Base-by-base conservation (phyloP, 2,888 invertebrate genomes). In the Acronicta psi region DNA sequence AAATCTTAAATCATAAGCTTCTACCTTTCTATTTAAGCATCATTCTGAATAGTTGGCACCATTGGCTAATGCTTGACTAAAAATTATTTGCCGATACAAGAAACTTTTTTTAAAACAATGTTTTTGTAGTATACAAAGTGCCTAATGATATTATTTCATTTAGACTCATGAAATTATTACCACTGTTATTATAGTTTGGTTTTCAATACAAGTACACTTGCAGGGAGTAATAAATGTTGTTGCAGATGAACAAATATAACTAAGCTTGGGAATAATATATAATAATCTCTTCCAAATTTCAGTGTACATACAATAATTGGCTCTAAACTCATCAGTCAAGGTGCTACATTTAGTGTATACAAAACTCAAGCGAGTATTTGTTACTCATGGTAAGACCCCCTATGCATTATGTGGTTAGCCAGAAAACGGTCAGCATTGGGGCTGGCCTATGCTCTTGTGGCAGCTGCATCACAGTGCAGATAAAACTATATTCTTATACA, bases 231-330 rank as follows among this genome's bases (percentile, higher is more conserved):
- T 59, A 74, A 44, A 34, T 74, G 57, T 57, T 68, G 43, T 74
- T 67, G 52, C 62, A 53, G 50, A 58, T 60, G 49, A 69, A 70
- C 65, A 64, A 71, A 68, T 70, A 63, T 59, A 59, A 68, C 59
- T 58, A 57, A 47, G 77, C 72, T 71, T 75, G 77, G 60, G 64
- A 60, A 45, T 66, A 59, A 63, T 66, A 23, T 47, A 59, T 50
- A 54, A 52, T 69, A 55, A 38, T 18, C 36, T 57, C 34, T 76
- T 70, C 52, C 20, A 67, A 67, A 67, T 72, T 75, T 51, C 60
- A 59, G 46, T 68, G 64, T 70, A 65, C 36, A 65, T 74, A 70
- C 41, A 47, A 44, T 44, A 42, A 74, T 73, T 69, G 52, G 49
- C 50, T 46, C 42, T 41, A 47, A 47, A 68, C 50, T 44, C 8